Evolutionary conservation across 2,888 invertebrate species (phyloP).

Genomic region (Campopleginae sp.): DNA sequence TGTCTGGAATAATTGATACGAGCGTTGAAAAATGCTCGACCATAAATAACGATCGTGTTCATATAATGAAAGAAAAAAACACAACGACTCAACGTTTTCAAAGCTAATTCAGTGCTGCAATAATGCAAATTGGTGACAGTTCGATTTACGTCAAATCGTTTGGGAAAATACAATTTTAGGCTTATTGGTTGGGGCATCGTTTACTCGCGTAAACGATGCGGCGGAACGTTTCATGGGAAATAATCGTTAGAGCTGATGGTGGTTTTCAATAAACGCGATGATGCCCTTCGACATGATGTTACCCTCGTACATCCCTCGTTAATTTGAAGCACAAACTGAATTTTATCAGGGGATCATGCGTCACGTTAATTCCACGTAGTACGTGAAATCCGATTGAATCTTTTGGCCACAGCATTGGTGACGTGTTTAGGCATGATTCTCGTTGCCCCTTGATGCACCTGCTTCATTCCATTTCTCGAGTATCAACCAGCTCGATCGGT

Average conservation of each 20-base stretch:
- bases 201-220: neutral
- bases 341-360: neutral
- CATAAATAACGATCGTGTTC: constrained; percentile 45
- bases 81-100: constrained; percentile 19
- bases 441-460: constrained; percentile 22
- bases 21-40: constrained; percentile 35
- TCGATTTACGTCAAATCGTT: neutral
- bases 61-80: constrained; percentile 19
- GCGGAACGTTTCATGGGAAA: neutral
- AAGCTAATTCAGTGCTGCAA: neutral
- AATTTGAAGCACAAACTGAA: neutral
- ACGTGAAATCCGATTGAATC: constrained; percentile 43
- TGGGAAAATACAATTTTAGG: neutral
- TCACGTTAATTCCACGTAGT: constrained; percentile 36
- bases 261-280: neutral
- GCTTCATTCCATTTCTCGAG: constrained; percentile 27
- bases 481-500: neutral
- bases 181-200: neutral
- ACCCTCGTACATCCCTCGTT: neutral
- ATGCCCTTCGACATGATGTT: neutral
- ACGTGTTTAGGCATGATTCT: constrained; percentile 16
- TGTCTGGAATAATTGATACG: constrained; percentile 58
- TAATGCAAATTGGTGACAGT: neutral
- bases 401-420: constrained; percentile 22
- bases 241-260: neutral